Evolutionary conservation across 2,888 invertebrate species (phyloP).

Genomic region (Terebella lapidaria): DNA sequence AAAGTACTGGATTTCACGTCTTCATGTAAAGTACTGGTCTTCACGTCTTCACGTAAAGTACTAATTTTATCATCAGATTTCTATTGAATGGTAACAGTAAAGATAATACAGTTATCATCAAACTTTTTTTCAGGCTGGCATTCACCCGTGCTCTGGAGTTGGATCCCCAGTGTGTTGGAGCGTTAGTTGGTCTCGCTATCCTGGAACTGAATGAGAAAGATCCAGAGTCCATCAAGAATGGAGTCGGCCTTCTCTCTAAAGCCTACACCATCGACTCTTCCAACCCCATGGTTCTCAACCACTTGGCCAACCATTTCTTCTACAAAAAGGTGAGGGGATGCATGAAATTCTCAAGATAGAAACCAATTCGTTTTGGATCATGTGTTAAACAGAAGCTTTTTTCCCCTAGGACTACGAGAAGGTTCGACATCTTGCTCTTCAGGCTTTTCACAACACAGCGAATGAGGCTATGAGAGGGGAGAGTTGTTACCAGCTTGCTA

Average conservation of each 20-base stretch:
- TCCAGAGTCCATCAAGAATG: constrained; percentile 84
- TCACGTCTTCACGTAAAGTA: no score
- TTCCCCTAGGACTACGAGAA: constrained; percentile 82
- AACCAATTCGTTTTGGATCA: no score
- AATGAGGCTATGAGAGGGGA: constrained; percentile 99
- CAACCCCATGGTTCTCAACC: constrained; percentile 98
- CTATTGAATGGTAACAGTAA: no score
- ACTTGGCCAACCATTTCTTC: constrained; percentile 98
- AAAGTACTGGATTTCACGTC: no score
- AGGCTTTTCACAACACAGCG: constrained; percentile 97
- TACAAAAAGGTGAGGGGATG: constrained; percentile 80
- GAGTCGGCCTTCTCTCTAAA: constrained; percentile 91
- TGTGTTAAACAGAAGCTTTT: no score
- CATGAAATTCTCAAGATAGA: no score
- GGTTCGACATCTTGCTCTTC: constrained; percentile 91
- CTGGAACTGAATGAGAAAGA: constrained; percentile 85
- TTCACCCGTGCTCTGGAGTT: constrained; percentile 82
- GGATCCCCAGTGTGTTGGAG: constrained; percentile 91
- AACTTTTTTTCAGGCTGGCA: constrained; percentile 17
- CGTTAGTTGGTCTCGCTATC: constrained; percentile 90
- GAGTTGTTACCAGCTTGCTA: constrained; percentile 93
- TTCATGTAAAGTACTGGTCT: no score
- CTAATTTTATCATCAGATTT: no score
- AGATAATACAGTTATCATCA: no score
- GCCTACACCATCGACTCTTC: constrained; percentile 95